Percentiles rank a stretch among this genome's conserved stretches.
Conservation (phyloP, 2,113 vertebrate genomes). For the Gambusia holbrooki region DNA sequence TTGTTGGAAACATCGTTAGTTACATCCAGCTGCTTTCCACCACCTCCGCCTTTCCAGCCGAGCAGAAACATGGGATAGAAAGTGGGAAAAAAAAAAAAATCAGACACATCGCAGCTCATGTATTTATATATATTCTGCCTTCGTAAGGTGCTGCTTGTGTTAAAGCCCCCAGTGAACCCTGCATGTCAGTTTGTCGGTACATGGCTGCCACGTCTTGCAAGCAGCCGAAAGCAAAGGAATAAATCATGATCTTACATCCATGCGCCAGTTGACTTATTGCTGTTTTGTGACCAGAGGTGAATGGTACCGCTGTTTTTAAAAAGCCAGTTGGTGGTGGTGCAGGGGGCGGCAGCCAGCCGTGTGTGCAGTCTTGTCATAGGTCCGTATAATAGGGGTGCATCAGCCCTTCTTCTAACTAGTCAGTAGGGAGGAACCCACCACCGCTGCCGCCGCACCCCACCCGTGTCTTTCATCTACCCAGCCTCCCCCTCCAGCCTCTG, state of each 20-base stretch:
- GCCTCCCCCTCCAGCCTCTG: constrained; percentile 66
- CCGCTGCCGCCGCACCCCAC: constrained; percentile 51
- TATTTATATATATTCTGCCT: constrained; percentile 48
- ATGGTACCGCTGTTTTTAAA: constrained; percentile 84
- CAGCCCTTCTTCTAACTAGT: constrained; percentile 92
- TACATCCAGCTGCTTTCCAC: constrained; percentile 70
- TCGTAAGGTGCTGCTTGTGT: constrained; percentile 64
- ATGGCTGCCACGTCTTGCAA: constrained; percentile 75
- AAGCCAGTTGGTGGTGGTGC: constrained; percentile 64
- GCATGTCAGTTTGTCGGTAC: constrained; percentile 85
- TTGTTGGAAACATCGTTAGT: constrained; percentile 67
- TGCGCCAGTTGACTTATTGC: constrained; percentile 92
- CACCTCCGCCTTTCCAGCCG: constrained; percentile 63
- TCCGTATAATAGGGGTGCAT: constrained; percentile 91
- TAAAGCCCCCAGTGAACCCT: constrained; percentile 82
- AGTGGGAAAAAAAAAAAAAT: constrained; percentile 21
- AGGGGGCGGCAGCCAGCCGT: constrained; percentile 86
- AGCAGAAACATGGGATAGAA: constrained; percentile 56
- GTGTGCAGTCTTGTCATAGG: constrained; percentile 95
- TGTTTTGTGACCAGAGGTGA: constrained; percentile 90
- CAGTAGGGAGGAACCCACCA: constrained; percentile 89
- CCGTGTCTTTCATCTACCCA: constrained; percentile 69
- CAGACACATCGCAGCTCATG: constrained; percentile 6
- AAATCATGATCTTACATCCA: constrained; percentile 96
- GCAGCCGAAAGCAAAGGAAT: constrained; percentile 91